These are phyloP conservation scores for Coleophora flavipennella DNA, from an alignment of 2,888 invertebrate species.

Conservation along the genomic window DNA sequence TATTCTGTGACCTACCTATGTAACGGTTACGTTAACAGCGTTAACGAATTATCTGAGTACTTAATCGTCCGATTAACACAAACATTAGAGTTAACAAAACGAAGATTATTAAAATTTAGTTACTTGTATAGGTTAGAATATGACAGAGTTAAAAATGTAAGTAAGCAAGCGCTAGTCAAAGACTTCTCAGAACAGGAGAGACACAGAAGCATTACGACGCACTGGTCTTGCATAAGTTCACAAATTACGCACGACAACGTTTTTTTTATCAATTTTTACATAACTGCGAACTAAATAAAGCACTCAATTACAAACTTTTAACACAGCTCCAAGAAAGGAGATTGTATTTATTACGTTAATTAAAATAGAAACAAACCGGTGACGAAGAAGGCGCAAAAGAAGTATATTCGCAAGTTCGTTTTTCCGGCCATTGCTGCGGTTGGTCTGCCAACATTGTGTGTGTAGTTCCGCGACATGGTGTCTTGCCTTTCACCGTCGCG, in stretches of 20 bases:
- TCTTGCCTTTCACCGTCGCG: constrained; percentile 69
- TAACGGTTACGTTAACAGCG: constrained; percentile 50
- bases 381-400: constrained; percentile 54
- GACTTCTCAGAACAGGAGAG: too few species aligned
- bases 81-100: too few species aligned
- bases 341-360: constrained; percentile 14
- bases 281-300: neutral
- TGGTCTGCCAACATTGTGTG: constrained; percentile 30
- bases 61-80: too few species aligned
- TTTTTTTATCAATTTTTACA: constrained; percentile 11
- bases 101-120: too few species aligned
- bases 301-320: neutral
- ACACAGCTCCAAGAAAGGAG: neutral
- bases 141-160: too few species aligned
- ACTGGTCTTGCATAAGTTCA: constrained; percentile 60
- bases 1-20: constrained; percentile 10
- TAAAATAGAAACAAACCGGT: constrained; percentile 46
- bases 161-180: too few species aligned
- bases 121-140: too few species aligned
- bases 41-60: constrained; percentile 24
- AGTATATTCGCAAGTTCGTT: constrained; percentile 44
- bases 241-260: constrained; percentile 24
- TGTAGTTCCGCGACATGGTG: constrained; percentile 44
- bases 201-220: constrained; percentile 16
- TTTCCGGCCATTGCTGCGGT: constrained; percentile 37